These are phyloP conservation scores for Thera britannica DNA, from an alignment of 2,888 invertebrate species.

Conservation along the genomic window DNA sequence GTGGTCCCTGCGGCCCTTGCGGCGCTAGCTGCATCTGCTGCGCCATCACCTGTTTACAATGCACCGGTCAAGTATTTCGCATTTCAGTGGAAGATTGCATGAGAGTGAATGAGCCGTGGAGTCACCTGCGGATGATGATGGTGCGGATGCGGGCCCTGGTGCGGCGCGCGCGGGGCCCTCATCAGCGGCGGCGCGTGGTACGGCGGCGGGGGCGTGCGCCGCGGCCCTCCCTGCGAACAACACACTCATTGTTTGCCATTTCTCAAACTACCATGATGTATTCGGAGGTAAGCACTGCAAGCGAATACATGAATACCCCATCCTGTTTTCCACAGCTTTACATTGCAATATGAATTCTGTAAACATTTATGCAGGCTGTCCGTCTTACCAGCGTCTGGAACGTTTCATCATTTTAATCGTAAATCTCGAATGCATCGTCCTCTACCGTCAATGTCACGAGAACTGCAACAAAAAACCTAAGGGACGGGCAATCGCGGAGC, in stretches of 20 bases:
- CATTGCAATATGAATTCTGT: slow-evolving; percentile 35
- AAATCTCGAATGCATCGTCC: slow-evolving; percentile 37
- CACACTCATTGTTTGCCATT: slow-evolving; percentile 47
- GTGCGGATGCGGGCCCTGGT: slow-evolving; percentile 58
- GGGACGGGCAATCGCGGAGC: slow-evolving; percentile 62
- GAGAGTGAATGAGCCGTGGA: neutral
- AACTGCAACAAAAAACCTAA: slow-evolving; percentile 46
- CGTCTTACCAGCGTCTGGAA: slow-evolving; percentile 44
- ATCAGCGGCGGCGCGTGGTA: slow-evolving; percentile 86
- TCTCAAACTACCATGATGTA: slow-evolving; percentile 19
- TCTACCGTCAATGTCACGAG: slow-evolving; percentile 41
- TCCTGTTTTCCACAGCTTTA: slow-evolving; percentile 25
- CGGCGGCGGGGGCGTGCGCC: slow-evolving; percentile 91
- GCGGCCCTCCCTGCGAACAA: slow-evolving; percentile 83
- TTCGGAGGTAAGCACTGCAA: slow-evolving; percentile 10
- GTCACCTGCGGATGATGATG: slow-evolving; percentile 66
- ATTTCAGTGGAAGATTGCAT: neutral
- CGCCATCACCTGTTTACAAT: slow-evolving; percentile 34
- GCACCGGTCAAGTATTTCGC: slow-evolving; percentile 1
- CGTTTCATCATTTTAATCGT: slow-evolving; percentile 46
- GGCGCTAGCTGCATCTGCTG: slow-evolving; percentile 55
- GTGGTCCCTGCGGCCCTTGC: slow-evolving; percentile 41
- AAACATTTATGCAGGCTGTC: slow-evolving; percentile 48
- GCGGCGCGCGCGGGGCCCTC: slow-evolving; percentile 65
- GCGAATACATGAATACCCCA: slow-evolving; percentile 28